Conservation (phyloP, 2,113 vertebrate genomes). For the Fukomys damarensis region DNA sequence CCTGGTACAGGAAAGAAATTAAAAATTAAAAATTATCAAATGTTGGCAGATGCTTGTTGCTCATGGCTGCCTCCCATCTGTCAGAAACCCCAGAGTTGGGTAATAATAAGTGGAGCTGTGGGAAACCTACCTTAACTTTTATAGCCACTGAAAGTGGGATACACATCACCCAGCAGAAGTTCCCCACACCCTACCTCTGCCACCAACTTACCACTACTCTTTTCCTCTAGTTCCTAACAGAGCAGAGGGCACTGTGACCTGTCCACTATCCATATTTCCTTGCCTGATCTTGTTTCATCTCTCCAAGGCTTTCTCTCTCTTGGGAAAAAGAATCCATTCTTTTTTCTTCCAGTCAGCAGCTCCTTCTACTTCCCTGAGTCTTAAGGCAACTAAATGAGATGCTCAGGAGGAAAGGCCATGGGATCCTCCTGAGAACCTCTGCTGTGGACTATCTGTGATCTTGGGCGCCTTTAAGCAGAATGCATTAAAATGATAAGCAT, state of each 20-base stretch:
- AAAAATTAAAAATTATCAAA: background rate
- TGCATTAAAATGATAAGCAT: background rate
- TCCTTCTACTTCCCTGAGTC: background rate
- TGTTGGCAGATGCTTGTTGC: background rate
- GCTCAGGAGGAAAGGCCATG: background rate
- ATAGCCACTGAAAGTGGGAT: background rate
- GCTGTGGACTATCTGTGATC: background rate
- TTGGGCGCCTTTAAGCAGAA: background rate
- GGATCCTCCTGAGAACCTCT: background rate
- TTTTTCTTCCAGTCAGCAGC: background rate
- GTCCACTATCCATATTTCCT: background rate
- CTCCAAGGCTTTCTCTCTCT: background rate
- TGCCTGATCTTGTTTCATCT: background rate
- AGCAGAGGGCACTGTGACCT: accelerated
- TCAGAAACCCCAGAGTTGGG: background rate
- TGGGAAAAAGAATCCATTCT: background rate
- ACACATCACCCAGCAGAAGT: no score
- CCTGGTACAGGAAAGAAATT: no score
- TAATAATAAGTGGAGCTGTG: background rate
- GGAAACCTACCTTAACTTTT: background rate
- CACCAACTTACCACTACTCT: background rate
- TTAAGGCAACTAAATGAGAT: background rate
- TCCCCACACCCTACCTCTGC: background rate
- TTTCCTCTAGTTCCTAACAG: background rate
- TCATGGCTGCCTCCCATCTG: background rate